phyloP scores from a whole-genome alignment of 2,113 vertebrate genomes.

The Sander vitreus region DNA sequence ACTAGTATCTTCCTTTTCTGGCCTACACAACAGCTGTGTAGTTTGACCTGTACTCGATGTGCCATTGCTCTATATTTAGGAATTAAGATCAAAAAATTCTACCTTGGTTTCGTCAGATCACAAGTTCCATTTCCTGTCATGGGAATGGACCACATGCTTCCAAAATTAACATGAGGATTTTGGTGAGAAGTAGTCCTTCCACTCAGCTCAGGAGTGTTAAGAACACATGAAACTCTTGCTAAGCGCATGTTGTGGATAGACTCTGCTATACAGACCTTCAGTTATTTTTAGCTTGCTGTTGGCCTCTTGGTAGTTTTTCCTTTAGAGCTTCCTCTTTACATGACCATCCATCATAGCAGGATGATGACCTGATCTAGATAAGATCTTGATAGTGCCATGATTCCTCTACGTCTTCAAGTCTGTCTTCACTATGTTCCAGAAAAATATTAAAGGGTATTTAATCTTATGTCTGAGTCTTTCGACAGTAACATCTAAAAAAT shows the following conservation, averaged over 20 bases:
- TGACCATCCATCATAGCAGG: slow-evolving; percentile 53
- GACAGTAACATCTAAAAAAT: slow-evolving; percentile 2
- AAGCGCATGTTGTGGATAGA: slow-evolving; percentile 39
- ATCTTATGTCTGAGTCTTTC: slow-evolving; percentile 9
- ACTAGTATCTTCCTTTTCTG: not conserved
- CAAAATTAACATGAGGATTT: slow-evolving; percentile 28
- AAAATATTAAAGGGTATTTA: not conserved
- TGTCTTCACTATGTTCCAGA: not conserved
- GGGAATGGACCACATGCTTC: slow-evolving; percentile 46
- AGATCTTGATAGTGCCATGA: slow-evolving; percentile 34
- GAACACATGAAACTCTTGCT: slow-evolving; percentile 49
- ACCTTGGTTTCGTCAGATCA: slow-evolving; percentile 45
- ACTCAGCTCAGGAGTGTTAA: slow-evolving; percentile 31
- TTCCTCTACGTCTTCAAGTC: slow-evolving; percentile 26
- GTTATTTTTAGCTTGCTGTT: slow-evolving; percentile 73
- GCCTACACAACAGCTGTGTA: slow-evolving; percentile 10
- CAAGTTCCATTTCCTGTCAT: slow-evolving; percentile 51
- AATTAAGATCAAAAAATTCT: slow-evolving; percentile 25
- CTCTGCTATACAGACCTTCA: slow-evolving; percentile 34
- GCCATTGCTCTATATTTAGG: slow-evolving; percentile 32
- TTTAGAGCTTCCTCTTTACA: slow-evolving; percentile 62
- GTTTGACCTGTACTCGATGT: slow-evolving; percentile 6
- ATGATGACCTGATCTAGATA: slow-evolving; percentile 58
- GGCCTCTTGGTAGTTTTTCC: slow-evolving; percentile 68
- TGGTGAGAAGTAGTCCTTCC: slow-evolving; percentile 27